Base-by-base conservation (phyloP, 1,140 invertebrate species). In the Bombus pascuorum region DNA sequence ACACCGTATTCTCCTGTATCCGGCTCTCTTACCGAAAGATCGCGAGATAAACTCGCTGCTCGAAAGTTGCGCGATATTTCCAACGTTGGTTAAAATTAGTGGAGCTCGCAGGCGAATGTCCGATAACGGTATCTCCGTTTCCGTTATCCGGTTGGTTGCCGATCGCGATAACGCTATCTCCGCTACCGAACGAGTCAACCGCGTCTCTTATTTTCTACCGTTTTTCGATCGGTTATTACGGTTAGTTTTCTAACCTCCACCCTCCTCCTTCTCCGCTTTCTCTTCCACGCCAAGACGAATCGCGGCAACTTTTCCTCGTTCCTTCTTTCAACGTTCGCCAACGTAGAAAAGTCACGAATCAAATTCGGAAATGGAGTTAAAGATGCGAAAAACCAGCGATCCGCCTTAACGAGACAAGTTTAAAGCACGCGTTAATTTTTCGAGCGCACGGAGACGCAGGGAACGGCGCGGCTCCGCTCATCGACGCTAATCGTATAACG, bases 11-110 rank as follows among this genome's bases (percentile, higher is more conserved):
- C 28, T 12, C 18, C 28, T 22, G 15, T 53, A 71, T 39, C 57
- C 57, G 62, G 57, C 62, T 80, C 47, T 32, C 25, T 47, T 57
- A 42, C 15, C 37, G 15, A 25, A 66, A 86, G 88, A 88, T 84
- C 59, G 83, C 57, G 73, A 91, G 90, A 91, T 91, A 91, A 91
- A 91, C 77, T 85, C n/a, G 71, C 68, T 42, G 83, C 62, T 91
- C 73, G 77, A 91, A 91, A 91, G 87, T 91, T 91, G 88, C 68
- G 73, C 86, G 89, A 91, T 91, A 91, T 91, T 91, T 91, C 81
- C 68, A 86, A 66, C 78, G 90, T 89, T 91, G 85, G 83, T 87
- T 88, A 83, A 89, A 91, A 91, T 91, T 91, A 91, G 87, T 74
- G 37, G 86, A 91, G 83, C 86, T 91, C 77, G 71, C 83, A 18